Conservation (phyloP, 2,113 vertebrate species). For the Anser brachyrhynchus region DNA sequence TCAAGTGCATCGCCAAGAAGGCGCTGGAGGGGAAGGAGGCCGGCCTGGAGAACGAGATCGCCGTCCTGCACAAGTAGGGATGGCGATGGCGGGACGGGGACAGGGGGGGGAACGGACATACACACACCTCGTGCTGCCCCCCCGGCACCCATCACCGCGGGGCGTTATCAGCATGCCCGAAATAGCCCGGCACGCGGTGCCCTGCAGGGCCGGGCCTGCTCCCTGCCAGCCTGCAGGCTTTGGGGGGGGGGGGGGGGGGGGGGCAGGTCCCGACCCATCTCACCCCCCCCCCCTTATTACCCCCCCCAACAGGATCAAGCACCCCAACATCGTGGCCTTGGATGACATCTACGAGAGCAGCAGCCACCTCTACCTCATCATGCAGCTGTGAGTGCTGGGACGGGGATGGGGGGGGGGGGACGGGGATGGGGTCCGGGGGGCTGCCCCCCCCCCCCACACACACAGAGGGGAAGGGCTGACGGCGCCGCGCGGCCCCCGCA, state of each 20-base stretch:
- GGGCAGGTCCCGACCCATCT: neutral
- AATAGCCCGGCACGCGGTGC: neutral
- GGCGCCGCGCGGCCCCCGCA: neutral
- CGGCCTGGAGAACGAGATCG: constrained; percentile 98
- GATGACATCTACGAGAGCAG: constrained; percentile 97
- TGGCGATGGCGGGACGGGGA: neutral
- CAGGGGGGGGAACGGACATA: neutral
- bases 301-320: constrained; percentile 86
- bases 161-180: neutral
- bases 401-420: too few relatives aligned
- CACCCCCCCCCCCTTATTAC: fast-evolving
- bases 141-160: neutral
- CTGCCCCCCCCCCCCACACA: too few relatives aligned
- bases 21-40: constrained; percentile 95
- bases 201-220: fast-evolving
- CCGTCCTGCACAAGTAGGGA: constrained; percentile 94
- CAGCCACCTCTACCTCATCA: constrained; percentile 97
- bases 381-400: constrained; percentile 92
- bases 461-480: neutral
- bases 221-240: neutral
- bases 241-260: neutral
- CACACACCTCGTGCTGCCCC: fast-evolving
- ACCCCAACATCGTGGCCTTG: constrained; percentile 95
- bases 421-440: too few relatives aligned
- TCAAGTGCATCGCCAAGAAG: constrained; percentile 98